Percentiles rank a stretch among this genome's conserved stretches.
Evolutionary conservation across 1,140 invertebrate species (phyloP).

Genomic region (Leptinotarsa lineolata): DNA sequence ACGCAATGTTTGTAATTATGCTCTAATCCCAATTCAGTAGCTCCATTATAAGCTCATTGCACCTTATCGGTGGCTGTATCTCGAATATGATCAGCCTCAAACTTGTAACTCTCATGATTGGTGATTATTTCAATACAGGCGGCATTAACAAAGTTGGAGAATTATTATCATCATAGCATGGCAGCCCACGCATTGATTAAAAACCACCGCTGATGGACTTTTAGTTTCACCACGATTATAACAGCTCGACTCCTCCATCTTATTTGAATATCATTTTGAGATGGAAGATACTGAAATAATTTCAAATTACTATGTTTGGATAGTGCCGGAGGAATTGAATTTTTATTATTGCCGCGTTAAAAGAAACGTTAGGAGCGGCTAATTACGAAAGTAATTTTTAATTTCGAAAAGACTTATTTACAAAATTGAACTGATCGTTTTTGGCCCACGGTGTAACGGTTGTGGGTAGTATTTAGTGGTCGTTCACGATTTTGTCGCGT

Average conservation of each 20-base stretch:
- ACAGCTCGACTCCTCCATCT: background rate
- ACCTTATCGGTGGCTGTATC: background rate
- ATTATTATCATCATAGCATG: background rate
- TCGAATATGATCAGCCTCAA: constrained; percentile 5
- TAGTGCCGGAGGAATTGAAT: background rate
- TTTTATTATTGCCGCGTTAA: constrained; percentile 4
- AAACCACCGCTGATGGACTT: background rate
- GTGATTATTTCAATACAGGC: background rate
- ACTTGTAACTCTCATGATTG: background rate
- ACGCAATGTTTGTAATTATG: background rate
- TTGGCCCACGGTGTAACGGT: constrained; percentile 4
- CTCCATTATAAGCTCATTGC: background rate
- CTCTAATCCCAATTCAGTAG: background rate
- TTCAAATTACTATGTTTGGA: background rate
- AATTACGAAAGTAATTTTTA: background rate
- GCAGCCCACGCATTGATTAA: background rate
- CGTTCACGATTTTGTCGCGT: background rate
- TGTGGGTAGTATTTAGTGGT: background rate
- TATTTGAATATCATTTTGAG: constrained; percentile 4
- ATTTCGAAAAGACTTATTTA: background rate
- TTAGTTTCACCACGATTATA: background rate
- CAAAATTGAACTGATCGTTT: background rate
- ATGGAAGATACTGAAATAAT: background rate
- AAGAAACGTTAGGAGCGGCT: background rate
- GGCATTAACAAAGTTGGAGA: background rate